phyloP scores from a whole-genome alignment of 2,888 invertebrate species.

The Antheraea assamensis region DNA sequence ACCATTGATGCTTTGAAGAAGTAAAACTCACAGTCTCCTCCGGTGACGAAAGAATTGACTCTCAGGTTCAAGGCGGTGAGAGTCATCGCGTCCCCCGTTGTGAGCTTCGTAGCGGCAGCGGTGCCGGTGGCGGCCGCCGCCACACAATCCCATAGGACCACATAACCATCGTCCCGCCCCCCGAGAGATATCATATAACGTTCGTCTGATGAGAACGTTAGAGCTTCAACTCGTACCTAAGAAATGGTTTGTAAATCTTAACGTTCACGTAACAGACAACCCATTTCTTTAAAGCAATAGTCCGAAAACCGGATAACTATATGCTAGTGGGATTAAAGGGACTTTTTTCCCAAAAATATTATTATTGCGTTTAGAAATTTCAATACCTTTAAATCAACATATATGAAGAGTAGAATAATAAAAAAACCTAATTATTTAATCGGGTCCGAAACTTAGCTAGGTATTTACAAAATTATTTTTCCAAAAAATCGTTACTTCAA shows the following conservation, averaged over 20 bases:
- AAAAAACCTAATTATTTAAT: no score
- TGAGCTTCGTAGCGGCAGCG: constrained; percentile 83
- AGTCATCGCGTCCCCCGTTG: constrained; percentile 86
- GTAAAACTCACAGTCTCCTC: constrained; percentile 83
- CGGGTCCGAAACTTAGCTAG: no score
- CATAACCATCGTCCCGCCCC: constrained; percentile 94
- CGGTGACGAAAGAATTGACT: constrained; percentile 87
- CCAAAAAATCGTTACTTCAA: no score
- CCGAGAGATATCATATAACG: constrained; percentile 92
- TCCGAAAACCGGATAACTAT: no score
- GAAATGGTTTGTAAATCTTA: neutral
- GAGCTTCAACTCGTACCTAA: constrained; percentile 89
- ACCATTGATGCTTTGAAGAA: neutral
- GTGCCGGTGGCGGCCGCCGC: constrained; percentile 84
- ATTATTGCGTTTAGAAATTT: no score
- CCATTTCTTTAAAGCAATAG: no score
- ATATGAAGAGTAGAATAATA: no score
- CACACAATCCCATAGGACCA: constrained; percentile 92
- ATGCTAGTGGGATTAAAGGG: no score
- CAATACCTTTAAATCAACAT: no score
- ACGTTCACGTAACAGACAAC: neutral
- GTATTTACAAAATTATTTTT: no score
- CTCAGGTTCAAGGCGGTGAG: constrained; percentile 80
- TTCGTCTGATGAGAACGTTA: constrained; percentile 92
- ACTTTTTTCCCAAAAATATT: no score